Evolutionary conservation across 2,888 invertebrate genomes (phyloP).

Genomic region (Onthophagus sagittarius): DNA sequence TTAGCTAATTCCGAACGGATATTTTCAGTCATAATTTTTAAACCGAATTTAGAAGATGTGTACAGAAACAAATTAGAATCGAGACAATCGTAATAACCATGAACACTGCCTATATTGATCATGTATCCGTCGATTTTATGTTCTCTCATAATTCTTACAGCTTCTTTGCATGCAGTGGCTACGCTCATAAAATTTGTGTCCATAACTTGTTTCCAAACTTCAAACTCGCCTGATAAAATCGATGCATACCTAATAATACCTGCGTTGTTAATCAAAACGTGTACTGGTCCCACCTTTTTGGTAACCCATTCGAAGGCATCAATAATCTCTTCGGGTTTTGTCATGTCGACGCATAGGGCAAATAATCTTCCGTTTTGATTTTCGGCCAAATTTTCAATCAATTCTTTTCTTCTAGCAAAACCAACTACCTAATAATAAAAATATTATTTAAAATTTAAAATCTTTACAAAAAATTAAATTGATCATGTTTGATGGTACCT

Average conservation of each 20-base stretch:
- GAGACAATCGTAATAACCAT: too few relatives aligned
- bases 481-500: too few relatives aligned
- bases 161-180: slow-evolving; percentile 27
- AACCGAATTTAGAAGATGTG: too few relatives aligned
- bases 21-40: too few relatives aligned
- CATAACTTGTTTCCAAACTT: background rate
- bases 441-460: too few relatives aligned
- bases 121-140: slow-evolving; percentile 21
- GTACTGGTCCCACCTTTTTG: slow-evolving; percentile 9
- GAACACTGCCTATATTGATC: too few relatives aligned
- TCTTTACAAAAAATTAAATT: too few relatives aligned
- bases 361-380: background rate
- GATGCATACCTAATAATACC: too few relatives aligned
- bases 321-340: slow-evolving; percentile 2
- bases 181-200: slow-evolving; percentile 10
- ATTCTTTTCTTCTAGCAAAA: slow-evolving; percentile 8
- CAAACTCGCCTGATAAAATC: background rate
- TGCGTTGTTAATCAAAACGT: background rate
- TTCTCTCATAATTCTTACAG: slow-evolving; percentile 28
- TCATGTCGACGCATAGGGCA: slow-evolving; percentile 2
- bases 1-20: too few relatives aligned
- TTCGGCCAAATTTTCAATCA: background rate
- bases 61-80: too few relatives aligned
- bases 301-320: background rate
- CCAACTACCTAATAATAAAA: slow-evolving; percentile 7